These are phyloP conservation scores for Nemopilema nomurai DNA, from an alignment of 30 jellyfish, hydroid and myxozoan species.

Conservation along the genomic window DNA sequence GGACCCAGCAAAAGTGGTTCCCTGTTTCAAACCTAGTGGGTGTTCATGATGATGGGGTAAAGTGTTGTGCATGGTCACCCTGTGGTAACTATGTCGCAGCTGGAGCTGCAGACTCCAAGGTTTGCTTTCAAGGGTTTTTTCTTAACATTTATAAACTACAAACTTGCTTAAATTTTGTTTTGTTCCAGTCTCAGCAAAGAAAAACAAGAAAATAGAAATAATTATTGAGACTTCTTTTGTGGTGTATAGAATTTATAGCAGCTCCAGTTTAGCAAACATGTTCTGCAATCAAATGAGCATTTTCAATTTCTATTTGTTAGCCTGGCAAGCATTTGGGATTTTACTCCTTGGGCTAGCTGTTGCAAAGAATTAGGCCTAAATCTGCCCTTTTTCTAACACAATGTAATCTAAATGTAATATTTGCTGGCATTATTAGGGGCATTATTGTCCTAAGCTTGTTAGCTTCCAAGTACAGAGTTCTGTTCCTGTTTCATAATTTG, in stretches of 20 bases:
- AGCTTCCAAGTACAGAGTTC: neutral
- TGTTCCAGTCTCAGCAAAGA: too few relatives aligned
- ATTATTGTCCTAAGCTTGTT: neutral
- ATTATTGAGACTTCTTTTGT: too few relatives aligned
- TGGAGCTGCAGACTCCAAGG: conserved; percentile 83
- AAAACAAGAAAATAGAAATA: too few relatives aligned
- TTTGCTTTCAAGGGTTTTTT: conserved; percentile 1
- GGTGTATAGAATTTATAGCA: too few relatives aligned
- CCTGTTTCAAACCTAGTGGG: conserved; percentile 70
- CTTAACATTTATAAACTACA: neutral
- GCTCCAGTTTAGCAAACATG: too few relatives aligned
- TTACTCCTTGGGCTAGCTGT: too few relatives aligned
- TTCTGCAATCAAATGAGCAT: too few relatives aligned
- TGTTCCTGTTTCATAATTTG: conserved; percentile 5
- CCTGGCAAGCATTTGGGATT: too few relatives aligned
- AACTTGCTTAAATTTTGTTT: too few relatives aligned
- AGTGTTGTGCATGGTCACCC: conserved; percentile 91
- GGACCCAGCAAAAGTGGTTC: conserved; percentile 68
- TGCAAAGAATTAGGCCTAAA: too few relatives aligned
- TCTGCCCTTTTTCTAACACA: too few relatives aligned
- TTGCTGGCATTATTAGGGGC: neutral
- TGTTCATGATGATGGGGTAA: conserved; percentile 80
- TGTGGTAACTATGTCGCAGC: conserved; percentile 92
- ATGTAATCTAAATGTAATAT: neutral
- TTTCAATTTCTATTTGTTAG: too few relatives aligned